A percentile compares a stretch with the other conserved stretches of the same genome.
Evolutionary conservation across 2,113 vertebrate species (phyloP).

Genomic region (Nipponia nippon): DNA sequence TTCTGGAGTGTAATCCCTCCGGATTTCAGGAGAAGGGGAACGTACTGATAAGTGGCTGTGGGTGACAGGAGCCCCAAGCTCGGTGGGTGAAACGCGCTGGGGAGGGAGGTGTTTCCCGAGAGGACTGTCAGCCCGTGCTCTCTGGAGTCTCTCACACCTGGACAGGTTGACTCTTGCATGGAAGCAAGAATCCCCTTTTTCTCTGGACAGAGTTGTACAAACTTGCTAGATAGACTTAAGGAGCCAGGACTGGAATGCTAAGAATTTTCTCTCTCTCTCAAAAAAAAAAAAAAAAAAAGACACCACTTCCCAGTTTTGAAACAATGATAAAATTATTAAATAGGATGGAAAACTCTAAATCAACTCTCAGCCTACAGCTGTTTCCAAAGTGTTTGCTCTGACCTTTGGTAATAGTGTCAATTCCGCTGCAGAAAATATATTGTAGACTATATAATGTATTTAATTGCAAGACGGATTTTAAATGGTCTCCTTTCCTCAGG

Average conservation of each 20-base stretch:
- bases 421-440: slow-evolving; percentile 27
- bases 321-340: slow-evolving; percentile 40
- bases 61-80: not conserved
- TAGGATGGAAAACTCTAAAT: slow-evolving; percentile 20
- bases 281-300: not conserved
- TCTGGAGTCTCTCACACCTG: slow-evolving; percentile 50
- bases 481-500: slow-evolving; percentile 43
- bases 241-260: slow-evolving; percentile 76
- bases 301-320: slow-evolving; percentile 16
- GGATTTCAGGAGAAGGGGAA: slow-evolving; percentile 25
- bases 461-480: slow-evolving; percentile 61
- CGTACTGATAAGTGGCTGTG: not conserved
- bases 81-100: not conserved
- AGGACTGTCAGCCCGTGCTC: slow-evolving; percentile 22
- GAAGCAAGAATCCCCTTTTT: slow-evolving; percentile 72
- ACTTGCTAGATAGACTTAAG: slow-evolving; percentile 79
- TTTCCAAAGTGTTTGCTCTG: slow-evolving; percentile 28
- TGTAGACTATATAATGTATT: slow-evolving; percentile 21
- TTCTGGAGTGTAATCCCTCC: slow-evolving; percentile 38
- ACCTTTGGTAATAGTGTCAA: slow-evolving; percentile 34
- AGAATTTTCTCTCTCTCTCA: slow-evolving; percentile 62
- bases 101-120: not conserved
- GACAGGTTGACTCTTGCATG: slow-evolving; percentile 79
- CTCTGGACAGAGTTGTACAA: slow-evolving; percentile 74
- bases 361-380: not conserved